A percentile compares a stretch with the other conserved stretches of the same genome.
phyloP scores from a whole-genome alignment of 2,113 vertebrate genomes.

The rabbit (Oryctolagus cuniculus) region DNA sequence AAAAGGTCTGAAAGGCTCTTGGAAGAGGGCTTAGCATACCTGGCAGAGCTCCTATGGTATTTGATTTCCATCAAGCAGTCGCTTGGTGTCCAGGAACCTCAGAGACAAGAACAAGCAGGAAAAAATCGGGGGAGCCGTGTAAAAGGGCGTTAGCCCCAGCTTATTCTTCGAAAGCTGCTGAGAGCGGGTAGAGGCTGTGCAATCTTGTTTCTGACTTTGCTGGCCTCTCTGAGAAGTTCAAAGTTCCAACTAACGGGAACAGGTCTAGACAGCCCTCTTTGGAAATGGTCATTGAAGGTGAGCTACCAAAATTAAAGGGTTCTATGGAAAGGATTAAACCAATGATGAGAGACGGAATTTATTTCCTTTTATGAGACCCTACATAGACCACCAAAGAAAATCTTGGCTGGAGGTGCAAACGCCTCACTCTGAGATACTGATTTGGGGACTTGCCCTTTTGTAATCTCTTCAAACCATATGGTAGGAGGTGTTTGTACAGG shows the following conservation, averaged over 20 bases:
- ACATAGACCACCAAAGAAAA: constrained; percentile 93
- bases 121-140: no score
- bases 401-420: constrained; percentile 96
- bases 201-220: no score
- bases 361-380: constrained; percentile 94
- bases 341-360: constrained; percentile 95
- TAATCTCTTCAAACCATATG: constrained; percentile 96
- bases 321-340: constrained; percentile 93
- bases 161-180: no score
- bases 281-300: constrained; percentile 93
- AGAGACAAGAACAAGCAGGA: constrained; percentile 91
- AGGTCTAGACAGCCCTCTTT: constrained; percentile 94
- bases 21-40: constrained; percentile 95
- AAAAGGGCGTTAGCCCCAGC: no score
- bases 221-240: constrained; percentile 89
- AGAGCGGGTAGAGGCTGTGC: no score
- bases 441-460: constrained; percentile 95
- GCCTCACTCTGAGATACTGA: constrained; percentile 95
- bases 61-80: constrained; percentile 95
- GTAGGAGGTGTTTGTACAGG: constrained; percentile 96
- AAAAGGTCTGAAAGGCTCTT: constrained; percentile 91
- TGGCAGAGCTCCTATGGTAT: constrained; percentile 95
- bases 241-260: constrained; percentile 93
- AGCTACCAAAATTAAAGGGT: constrained; percentile 92
- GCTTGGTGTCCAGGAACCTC: constrained; percentile 92